phyloP scores from a whole-genome alignment of 2,797 vertebrate species.

The Phataginus tricuspis region DNA sequence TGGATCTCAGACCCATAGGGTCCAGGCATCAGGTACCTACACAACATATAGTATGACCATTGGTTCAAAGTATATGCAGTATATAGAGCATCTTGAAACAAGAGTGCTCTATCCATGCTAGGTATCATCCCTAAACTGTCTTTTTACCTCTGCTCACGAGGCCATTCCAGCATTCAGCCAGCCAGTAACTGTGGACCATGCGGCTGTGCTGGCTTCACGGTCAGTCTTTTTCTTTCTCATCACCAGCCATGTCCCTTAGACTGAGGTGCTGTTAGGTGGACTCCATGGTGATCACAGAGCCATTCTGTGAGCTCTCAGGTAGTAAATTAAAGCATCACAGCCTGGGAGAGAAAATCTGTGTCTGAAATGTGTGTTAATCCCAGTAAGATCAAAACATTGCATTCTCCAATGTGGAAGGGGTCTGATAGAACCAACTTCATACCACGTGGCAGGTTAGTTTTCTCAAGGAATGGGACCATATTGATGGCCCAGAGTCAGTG shows the following conservation, averaged over 20 bases:
- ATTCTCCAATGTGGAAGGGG: neutral
- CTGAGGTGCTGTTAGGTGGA: neutral
- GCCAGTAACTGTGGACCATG: neutral
- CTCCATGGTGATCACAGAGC: neutral
- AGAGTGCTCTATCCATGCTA: neutral
- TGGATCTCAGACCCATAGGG: neutral
- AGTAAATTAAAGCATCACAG: neutral
- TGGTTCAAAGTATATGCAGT: neutral
- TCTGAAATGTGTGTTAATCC: neutral
- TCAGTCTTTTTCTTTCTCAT: accelerated
- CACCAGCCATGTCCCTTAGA: neutral
- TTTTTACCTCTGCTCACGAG: neutral
- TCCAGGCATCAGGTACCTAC: neutral
- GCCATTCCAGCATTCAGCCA: neutral
- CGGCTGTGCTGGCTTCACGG: neutral
- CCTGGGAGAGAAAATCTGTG: neutral
- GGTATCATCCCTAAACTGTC: no score
- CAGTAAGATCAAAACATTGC: neutral
- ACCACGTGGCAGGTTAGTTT: neutral
- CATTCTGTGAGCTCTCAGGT: neutral
- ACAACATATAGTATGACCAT: neutral
- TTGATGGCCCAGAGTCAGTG: neutral
- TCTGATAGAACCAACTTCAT: neutral
- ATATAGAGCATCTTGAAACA: neutral
- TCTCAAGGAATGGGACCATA: neutral